These are phyloP conservation scores for Frankliniella fusca DNA, from an alignment of 2,888 invertebrate genomes.

Conservation along the genomic window DNA sequence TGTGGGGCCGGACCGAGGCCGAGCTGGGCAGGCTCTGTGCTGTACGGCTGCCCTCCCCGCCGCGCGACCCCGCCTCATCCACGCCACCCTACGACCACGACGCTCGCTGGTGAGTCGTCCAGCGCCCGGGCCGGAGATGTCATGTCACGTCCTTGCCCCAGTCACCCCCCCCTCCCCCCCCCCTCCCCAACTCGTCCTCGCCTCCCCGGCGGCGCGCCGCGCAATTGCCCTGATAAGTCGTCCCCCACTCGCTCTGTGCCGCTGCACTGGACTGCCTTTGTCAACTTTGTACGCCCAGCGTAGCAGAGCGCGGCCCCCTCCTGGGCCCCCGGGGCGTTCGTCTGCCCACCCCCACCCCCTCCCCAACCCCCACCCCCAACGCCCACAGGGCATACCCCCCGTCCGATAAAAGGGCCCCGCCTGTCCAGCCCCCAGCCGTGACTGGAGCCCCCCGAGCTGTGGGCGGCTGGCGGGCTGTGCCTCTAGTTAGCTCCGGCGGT, in stretches of 20 bases:
- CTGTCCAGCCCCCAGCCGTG: neutral
- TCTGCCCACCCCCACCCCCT: neutral
- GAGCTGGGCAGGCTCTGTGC: no score
- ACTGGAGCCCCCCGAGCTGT: neutral
- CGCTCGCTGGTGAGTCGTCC: neutral
- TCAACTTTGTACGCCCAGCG: constrained; percentile 8
- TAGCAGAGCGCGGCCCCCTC: neutral
- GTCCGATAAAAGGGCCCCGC: neutral
- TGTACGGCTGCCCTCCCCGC: no score
- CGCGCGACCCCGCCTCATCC: neutral
- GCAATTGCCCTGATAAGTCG: constrained; percentile 21
- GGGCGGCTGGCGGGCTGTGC: no score
- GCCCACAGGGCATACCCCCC: neutral
- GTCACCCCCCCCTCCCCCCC: neutral
- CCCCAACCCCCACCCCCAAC: neutral
- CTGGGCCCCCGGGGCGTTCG: neutral
- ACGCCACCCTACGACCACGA: neutral
- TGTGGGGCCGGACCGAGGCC: no score
- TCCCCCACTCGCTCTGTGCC: neutral
- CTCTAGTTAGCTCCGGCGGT: neutral
- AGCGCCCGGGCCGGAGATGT: neutral
- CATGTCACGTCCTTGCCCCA: neutral
- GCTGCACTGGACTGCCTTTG: neutral
- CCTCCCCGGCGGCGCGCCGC: neutral
- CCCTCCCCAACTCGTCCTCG: neutral